A percentile compares a stretch with the other conserved stretches of the same genome.
These are phyloP conservation scores for Crematogaster levior DNA, from an alignment of 2,888 invertebrate genomes.

Conservation along the genomic window DNA sequence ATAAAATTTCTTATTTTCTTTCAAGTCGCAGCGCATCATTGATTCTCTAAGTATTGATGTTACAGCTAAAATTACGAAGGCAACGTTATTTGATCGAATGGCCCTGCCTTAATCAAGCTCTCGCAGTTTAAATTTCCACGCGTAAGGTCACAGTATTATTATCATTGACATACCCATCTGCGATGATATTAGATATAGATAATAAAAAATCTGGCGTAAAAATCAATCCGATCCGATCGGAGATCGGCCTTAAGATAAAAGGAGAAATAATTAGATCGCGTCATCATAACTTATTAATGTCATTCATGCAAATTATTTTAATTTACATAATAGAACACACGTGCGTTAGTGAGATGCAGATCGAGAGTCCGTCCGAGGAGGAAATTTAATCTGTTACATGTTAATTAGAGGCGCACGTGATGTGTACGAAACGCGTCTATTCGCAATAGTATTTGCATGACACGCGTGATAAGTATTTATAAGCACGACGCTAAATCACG, in stretches of 20 bases:
- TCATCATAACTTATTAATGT: background rate
- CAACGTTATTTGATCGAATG: background rate
- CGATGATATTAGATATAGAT: background rate
- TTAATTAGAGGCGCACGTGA: slow-evolving; percentile 24
- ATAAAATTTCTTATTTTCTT: background rate
- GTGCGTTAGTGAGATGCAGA: background rate
- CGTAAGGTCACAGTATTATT: slow-evolving; percentile 8
- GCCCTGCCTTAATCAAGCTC: slow-evolving; percentile 7
- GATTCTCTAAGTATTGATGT: background rate
- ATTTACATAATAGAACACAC: background rate
- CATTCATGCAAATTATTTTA: background rate
- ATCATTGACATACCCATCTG: background rate
- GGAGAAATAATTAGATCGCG: background rate
- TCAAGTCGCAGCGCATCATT: background rate
- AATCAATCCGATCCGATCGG: background rate
- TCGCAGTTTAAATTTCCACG: slow-evolving; percentile 23
- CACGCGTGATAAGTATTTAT: slow-evolving; percentile 16
- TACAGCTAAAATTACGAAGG: slow-evolving; percentile 12
- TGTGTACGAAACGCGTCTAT: background rate
- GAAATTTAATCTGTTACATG: slow-evolving; percentile 25
- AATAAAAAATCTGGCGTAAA: background rate
- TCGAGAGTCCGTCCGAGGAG: background rate
- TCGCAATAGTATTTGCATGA: slow-evolving; percentile 12
- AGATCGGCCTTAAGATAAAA: background rate
- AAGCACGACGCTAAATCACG: slow-evolving; percentile 13